Evolutionary conservation across 92 coral and sea anemone species (phyloP), one percentile per base, ranked within the genome.

Genomic region (Zoanthus gigantus): DNA sequence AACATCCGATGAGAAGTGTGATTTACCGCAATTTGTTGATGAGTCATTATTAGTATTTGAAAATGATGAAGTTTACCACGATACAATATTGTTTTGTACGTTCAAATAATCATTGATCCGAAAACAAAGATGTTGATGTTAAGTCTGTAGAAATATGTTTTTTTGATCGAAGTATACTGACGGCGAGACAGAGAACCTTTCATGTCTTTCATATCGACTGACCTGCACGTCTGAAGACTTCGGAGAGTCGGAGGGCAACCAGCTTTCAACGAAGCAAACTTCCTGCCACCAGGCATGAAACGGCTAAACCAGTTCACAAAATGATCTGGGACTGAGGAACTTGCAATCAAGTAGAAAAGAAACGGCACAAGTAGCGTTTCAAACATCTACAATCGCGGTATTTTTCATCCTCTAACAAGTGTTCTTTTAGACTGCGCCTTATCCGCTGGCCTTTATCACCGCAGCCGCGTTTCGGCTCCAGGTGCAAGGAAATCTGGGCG

Each of bases 211-310:
- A 63, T 30, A 63, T 58, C 37, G 17, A 94, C 95, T 94, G 88
- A 91, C 90, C 92, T 80, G 91, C 86, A 86, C 91, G 95, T 88
- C 78, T 88, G 94, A 15, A 88, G 86, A 89, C 84, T 89, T 86
- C 93, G 93, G 77, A 90, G 83, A 65, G 94, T 87, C 57, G 96
- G 71, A 75, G 89, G 82, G 47, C 72, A 52, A 93, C 93, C 91
- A 76, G 98, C 93, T 94, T 97, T 97, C 48, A 89, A 78, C 63
- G 91, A 91, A 78, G 94, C 92, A 90, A 95, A 89, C 91, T 94
- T 95, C 84, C 98, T 94, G 78, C 97, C 98, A 82, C 96, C 98
- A 92, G 99, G 98, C 99, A 97, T 97, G 89, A 97, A 97, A 95
- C 92, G 92, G 89, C 90, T 82, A 68, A 83, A 89, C 92, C 94